phyloP scores from a whole-genome alignment of 1,140 invertebrate genomes.

The Drosophila pallidifrons region DNA sequence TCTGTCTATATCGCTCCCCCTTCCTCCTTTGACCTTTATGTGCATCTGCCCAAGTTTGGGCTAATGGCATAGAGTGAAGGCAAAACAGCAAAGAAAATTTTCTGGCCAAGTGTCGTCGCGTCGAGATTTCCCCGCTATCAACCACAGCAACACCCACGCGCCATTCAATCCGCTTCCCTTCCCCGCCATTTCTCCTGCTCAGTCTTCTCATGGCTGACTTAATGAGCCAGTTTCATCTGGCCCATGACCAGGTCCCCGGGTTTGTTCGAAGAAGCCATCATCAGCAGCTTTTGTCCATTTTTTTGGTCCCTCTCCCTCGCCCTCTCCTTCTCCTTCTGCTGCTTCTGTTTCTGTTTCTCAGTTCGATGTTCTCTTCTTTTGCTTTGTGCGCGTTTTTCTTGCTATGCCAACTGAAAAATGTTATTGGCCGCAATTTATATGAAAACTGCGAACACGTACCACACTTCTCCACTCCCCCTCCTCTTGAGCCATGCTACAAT shows the following conservation, averaged over 20 bases:
- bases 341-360: constrained; percentile 21
- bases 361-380: constrained; percentile 54
- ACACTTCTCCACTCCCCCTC: constrained; percentile 51
- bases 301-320: constrained; percentile 34
- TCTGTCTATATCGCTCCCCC: background rate
- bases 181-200: constrained; percentile 15
- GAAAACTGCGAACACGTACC: constrained; percentile 82
- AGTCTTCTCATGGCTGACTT: constrained; percentile 35
- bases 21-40: background rate
- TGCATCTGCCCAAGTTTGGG: constrained; percentile 13
- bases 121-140: constrained; percentile 55
- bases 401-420: constrained; percentile 79
- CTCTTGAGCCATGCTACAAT: constrained; percentile 59
- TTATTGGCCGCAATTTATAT: constrained; percentile 83
- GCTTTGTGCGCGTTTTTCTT: constrained; percentile 79
- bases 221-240: constrained; percentile 74
- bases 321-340: background rate
- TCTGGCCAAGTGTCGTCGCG: constrained; percentile 50
- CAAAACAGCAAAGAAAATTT: constrained; percentile 34
- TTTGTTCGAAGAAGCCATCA: constrained; percentile 68
- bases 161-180: constrained; percentile 44
- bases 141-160: constrained; percentile 65
- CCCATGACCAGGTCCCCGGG: constrained; percentile 42
- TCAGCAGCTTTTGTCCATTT: constrained; percentile 81
- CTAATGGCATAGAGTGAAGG: constrained; percentile 58